These are phyloP conservation scores for Leptobrachium ailaonicum DNA, from an alignment of 2,113 vertebrate genomes.

Conservation along the genomic window DNA sequence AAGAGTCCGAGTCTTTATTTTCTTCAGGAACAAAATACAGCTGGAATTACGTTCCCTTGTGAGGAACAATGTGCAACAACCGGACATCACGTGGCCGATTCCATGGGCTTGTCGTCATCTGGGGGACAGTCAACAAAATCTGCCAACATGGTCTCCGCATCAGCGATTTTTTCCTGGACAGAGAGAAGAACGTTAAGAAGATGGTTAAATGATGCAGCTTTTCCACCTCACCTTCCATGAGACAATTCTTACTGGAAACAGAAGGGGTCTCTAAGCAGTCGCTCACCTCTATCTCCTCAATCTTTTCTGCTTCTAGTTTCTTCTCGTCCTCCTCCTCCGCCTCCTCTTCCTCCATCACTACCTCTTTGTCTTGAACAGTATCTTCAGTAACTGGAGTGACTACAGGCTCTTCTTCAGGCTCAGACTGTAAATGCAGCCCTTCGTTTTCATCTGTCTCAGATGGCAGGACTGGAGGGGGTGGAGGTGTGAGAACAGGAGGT, in stretches of 20 bases:
- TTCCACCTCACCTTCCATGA: constrained; percentile 42
- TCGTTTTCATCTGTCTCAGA: background rate
- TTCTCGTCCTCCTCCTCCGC: constrained; percentile 2
- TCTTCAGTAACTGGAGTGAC: constrained; percentile 38
- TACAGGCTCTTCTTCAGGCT: background rate
- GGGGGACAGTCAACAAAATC: constrained; percentile 87
- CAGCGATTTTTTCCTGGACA: constrained; percentile 64
- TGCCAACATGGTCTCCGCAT: constrained; percentile 85
- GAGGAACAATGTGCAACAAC: too few species aligned
- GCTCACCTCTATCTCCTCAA: constrained; percentile 11
- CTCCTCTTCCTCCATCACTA: background rate
- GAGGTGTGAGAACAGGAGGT: constrained; percentile 20
- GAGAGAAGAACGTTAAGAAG: background rate
- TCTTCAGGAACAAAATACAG: too few species aligned
- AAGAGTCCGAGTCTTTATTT: too few species aligned
- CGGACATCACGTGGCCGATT: constrained; percentile 50
- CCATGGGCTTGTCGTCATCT: constrained; percentile 67
- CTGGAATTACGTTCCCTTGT: too few species aligned
- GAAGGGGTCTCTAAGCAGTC: background rate
- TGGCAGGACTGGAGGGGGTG: background rate
- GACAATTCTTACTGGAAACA: constrained; percentile 63
- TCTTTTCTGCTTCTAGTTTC: constrained; percentile 36
- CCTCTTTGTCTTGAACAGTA: constrained; percentile 56
- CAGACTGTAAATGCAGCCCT: background rate
- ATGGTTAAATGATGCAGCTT: too few species aligned